These are phyloP conservation scores for Synergus umbraculus DNA, from an alignment of 2,888 invertebrate species.

Conservation along the genomic window DNA sequence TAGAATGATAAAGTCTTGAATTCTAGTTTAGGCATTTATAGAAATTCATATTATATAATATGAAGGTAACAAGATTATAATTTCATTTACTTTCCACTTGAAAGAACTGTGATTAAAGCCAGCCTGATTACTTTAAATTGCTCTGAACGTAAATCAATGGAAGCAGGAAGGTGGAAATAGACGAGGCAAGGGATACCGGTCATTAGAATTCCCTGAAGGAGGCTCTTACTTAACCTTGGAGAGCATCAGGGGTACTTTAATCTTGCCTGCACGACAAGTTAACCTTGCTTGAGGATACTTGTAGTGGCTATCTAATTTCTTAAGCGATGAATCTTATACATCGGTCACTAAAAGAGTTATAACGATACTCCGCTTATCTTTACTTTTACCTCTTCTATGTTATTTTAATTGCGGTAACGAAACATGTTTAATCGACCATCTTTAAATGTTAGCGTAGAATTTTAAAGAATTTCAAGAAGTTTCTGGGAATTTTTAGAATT, in stretches of 20 bases:
- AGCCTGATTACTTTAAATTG: conserved; percentile 21
- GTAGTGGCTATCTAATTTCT: conserved; percentile 61
- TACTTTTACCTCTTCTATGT: background rate
- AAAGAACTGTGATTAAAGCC: conserved; percentile 23
- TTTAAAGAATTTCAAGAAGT: too few species aligned
- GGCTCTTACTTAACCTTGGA: conserved; percentile 61
- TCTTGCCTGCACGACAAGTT: conserved; percentile 69
- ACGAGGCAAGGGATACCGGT: conserved; percentile 58
- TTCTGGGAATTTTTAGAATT: too few species aligned
- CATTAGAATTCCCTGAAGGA: conserved; percentile 69
- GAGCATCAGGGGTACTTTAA: conserved; percentile 68
- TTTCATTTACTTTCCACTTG: background rate
- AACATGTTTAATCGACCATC: conserved; percentile 20
- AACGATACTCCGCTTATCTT: conserved; percentile 12
- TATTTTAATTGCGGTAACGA: conserved; percentile 6
- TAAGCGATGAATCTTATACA: conserved; percentile 56
- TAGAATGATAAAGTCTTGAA: conserved; percentile 28
- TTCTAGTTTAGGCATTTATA: conserved; percentile 12
- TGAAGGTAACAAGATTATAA: background rate
- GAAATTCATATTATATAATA: background rate
- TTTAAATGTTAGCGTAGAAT: too few species aligned
- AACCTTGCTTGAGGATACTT: conserved; percentile 58
- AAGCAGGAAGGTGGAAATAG: conserved; percentile 40
- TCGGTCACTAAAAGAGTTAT: conserved; percentile 40
- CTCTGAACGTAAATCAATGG: conserved; percentile 25